phyloP scores from a whole-genome alignment of 2,113 vertebrate species.

The Halcyon malimbica region DNA sequence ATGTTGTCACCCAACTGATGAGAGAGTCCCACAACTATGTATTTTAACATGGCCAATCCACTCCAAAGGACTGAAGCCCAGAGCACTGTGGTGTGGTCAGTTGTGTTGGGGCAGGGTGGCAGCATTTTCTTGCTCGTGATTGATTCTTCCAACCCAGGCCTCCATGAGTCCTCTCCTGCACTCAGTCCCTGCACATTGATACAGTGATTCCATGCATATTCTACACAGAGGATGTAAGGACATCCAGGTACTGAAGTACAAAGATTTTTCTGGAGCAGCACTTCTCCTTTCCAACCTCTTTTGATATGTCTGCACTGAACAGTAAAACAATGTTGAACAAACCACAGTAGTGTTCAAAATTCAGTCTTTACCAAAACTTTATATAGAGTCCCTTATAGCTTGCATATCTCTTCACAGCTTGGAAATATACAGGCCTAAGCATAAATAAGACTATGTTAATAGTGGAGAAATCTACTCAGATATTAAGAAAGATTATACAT shows the following conservation, averaged over 20 bases:
- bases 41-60: background rate
- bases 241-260: background rate
- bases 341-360: background rate
- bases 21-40: background rate
- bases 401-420: background rate
- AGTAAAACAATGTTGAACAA: background rate
- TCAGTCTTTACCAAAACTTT: background rate
- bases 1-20: fast-evolving
- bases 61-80: background rate
- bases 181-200: background rate
- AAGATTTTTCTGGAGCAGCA: background rate
- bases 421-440: background rate
- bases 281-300: background rate
- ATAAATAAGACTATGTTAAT: background rate
- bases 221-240: background rate
- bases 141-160: background rate
- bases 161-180: background rate
- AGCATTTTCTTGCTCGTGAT: background rate
- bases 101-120: background rate
- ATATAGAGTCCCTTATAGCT: background rate
- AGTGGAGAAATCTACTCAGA: background rate
- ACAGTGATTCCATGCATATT: background rate
- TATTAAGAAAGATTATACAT: background rate
- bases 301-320: background rate
- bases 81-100: background rate